phyloP scores from a whole-genome alignment of 2,888 invertebrate species.

The Amblyjoppa fuscipennis region DNA sequence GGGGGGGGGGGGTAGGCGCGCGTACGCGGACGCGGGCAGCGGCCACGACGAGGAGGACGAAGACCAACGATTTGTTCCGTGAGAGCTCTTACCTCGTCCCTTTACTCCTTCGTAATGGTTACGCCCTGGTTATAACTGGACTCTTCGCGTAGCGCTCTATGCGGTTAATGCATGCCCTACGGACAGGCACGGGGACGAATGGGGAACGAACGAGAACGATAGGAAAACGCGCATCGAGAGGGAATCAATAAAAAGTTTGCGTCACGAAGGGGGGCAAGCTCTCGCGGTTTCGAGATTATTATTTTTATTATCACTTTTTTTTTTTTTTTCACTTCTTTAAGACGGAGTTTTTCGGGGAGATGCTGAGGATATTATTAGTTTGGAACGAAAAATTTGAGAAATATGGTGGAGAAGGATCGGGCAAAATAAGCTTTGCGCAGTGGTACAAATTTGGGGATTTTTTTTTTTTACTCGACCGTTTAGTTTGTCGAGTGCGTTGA shows the following conservation, averaged over 20 bases:
- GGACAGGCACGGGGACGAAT: constrained; percentile 28
- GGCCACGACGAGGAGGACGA: constrained; percentile 45
- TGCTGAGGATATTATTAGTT: no score
- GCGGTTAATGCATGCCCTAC: constrained; percentile 39
- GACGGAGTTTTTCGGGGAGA: no score
- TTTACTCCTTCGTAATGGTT: constrained; percentile 41
- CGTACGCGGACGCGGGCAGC: constrained; percentile 18
- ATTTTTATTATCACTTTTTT: no score
- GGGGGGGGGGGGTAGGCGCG: neutral
- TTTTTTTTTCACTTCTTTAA: no score
- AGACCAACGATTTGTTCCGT: constrained; percentile 40
- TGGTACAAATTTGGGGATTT: no score
- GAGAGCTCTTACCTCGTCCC: constrained; percentile 21
- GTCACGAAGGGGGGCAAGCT: no score
- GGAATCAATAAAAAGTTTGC: neutral
- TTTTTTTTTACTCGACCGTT: no score
- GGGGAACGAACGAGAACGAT: constrained; percentile 11
- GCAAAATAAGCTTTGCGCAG: no score
- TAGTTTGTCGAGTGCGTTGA: no score
- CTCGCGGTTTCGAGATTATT: no score
- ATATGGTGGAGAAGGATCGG: no score
- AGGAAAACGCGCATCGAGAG: constrained; percentile 8
- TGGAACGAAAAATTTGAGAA: no score
- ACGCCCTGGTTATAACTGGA: constrained; percentile 56
- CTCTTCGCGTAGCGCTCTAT: constrained; percentile 25